Percentiles rank a stretch among this genome's conserved stretches.
These are phyloP conservation scores for Redunca redunca DNA, from an alignment of 2,113 vertebrate species.

Conservation along the genomic window DNA sequence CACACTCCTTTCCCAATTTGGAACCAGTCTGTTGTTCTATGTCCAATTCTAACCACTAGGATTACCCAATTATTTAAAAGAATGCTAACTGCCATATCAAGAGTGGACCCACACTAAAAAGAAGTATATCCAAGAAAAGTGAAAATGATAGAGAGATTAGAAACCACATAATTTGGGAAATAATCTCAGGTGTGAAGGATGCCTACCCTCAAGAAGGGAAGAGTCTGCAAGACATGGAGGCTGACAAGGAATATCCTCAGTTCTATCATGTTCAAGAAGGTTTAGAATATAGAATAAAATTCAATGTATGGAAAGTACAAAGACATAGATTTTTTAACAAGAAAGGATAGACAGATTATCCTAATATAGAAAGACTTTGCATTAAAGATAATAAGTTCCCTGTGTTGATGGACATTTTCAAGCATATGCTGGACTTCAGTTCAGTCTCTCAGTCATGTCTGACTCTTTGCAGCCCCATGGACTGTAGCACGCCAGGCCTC, in stretches of 20 bases:
- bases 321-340: not conserved
- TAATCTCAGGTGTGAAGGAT: not conserved
- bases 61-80: not conserved
- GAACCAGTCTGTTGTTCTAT: not conserved
- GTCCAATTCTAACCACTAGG: not conserved
- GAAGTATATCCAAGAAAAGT: not conserved
- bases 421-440: not conserved
- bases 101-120: not conserved
- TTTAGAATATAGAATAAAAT: slow-evolving; percentile 1
- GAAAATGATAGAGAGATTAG: not conserved
- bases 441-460: not conserved
- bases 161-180: not conserved
- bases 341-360: not conserved
- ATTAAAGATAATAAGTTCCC: not conserved
- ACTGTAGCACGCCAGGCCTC: not conserved
- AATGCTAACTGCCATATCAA: not conserved
- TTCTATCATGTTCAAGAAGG: not conserved
- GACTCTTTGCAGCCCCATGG: not conserved
- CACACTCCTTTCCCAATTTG: not conserved
- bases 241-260: not conserved
- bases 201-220: not conserved
- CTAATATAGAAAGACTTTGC: not conserved
- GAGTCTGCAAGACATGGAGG: not conserved
- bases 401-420: not conserved
- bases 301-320: not conserved